These are phyloP conservation scores for Trididemnum miniatum DNA, from an alignment of 23 tunicate species.

Conservation along the genomic window DNA sequence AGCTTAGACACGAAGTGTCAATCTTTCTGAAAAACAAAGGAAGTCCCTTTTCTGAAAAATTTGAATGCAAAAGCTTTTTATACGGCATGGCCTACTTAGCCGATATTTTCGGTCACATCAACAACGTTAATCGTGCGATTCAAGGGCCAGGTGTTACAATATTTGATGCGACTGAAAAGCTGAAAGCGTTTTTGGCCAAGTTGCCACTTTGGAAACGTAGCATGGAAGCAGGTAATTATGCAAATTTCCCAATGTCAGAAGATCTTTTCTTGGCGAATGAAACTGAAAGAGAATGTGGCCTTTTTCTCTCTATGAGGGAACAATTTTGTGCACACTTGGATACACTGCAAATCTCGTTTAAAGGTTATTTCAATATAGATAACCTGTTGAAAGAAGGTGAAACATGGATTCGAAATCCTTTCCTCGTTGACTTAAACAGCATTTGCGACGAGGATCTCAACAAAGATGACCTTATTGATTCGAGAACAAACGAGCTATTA, in stretches of 20 bases:
- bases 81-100: slow-evolving; percentile 44
- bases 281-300: slow-evolving; percentile 4
- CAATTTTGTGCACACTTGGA: slow-evolving; percentile 36
- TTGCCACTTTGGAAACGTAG: slow-evolving; percentile 37
- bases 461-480: slow-evolving; percentile 36
- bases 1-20: not conserved
- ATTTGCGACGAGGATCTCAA: slow-evolving; percentile 30
- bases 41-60: slow-evolving; percentile 29
- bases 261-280: slow-evolving; percentile 36
- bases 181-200: slow-evolving; percentile 37
- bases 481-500: not conserved
- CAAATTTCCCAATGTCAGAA: slow-evolving; percentile 45
- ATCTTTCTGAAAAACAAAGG: not conserved
- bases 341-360: slow-evolving; percentile 30
- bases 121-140: slow-evolving; percentile 28
- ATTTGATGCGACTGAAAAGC: slow-evolving; percentile 46
- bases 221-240: slow-evolving; percentile 31
- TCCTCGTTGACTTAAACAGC: slow-evolving; percentile 36
- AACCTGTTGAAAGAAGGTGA: slow-evolving; percentile 12
- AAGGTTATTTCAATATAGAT: slow-evolving; percentile 20
- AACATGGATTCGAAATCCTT: slow-evolving; percentile 41
- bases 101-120: slow-evolving; percentile 39
- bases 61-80: slow-evolving; percentile 17
- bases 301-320: slow-evolving; percentile 27
- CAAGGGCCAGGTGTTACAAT: slow-evolving; percentile 59